Percentiles rank a stretch among this genome's conserved stretches.
Conservation (phyloP, 2,888 invertebrate genomes). For the Hypomecis punctinalis region DNA sequence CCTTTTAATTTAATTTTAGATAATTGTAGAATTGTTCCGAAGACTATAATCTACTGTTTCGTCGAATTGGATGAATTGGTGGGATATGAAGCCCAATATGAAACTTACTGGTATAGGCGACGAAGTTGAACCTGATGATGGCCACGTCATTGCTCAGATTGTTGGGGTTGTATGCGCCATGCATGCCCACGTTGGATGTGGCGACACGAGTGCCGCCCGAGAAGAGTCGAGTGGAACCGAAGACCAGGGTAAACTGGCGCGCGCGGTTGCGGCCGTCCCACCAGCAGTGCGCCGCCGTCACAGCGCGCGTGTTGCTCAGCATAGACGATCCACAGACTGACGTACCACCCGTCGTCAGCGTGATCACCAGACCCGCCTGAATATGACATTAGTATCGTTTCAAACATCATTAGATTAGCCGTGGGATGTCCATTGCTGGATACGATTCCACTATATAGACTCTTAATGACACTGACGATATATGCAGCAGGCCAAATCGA, state of each 20-base stretch:
- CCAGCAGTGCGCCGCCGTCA: too few relatives aligned
- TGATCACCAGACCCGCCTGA: slow-evolving; percentile 52
- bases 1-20: too few relatives aligned
- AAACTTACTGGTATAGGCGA: slow-evolving; percentile 51
- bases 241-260: slow-evolving; percentile 55
- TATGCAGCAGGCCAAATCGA: too few relatives aligned
- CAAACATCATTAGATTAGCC: too few relatives aligned
- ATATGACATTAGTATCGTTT: background rate
- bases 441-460: too few relatives aligned
- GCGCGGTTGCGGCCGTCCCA: slow-evolving; percentile 53
- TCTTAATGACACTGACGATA: too few relatives aligned
- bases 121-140: slow-evolving; percentile 43
- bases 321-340: slow-evolving; percentile 54
- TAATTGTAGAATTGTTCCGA: too few relatives aligned
- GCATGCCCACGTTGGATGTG: slow-evolving; percentile 49
- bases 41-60: too few relatives aligned
- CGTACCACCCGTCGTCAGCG: slow-evolving; percentile 48
- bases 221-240: slow-evolving; percentile 52
- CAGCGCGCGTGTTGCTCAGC: slow-evolving; percentile 49
- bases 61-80: background rate
- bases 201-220: slow-evolving; percentile 49
- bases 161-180: slow-evolving; percentile 45
- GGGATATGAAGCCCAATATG: background rate
- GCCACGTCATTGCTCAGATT: slow-evolving; percentile 52
- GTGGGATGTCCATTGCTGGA: too few relatives aligned